These are phyloP conservation scores for Eolophus roseicapilla DNA, from an alignment of 2,113 vertebrate genomes.

Conservation along the genomic window DNA sequence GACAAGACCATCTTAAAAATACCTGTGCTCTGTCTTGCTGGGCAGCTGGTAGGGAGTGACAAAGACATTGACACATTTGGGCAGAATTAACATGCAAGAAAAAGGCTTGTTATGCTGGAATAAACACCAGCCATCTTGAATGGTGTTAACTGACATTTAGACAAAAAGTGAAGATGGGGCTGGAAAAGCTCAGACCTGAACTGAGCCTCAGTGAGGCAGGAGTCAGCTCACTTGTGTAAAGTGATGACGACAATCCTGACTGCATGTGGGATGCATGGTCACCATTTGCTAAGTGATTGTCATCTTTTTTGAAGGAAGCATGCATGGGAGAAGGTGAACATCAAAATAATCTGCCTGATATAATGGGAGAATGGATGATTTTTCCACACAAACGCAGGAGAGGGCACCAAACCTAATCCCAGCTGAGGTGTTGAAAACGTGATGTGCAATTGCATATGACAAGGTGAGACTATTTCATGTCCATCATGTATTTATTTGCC, in stretches of 20 bases:
- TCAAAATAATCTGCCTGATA: not conserved
- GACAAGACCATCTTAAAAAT: not conserved
- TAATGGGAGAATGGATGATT: not conserved
- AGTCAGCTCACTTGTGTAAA: not conserved
- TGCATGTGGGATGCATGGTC: not conserved
- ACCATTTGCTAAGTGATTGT: not conserved
- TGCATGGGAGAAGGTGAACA: not conserved
- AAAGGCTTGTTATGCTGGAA: not conserved
- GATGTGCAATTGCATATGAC: fast-evolving
- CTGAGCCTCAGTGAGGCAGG: not conserved
- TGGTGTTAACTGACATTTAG: not conserved
- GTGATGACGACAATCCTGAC: not conserved
- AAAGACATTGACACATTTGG: fast-evolving
- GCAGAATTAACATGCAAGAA: not conserved
- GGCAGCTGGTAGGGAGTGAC: not conserved
- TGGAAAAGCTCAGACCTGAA: not conserved
- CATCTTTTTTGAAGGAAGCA: not conserved
- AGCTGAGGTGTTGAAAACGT: not conserved
- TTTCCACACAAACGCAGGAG: not conserved
- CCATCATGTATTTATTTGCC: not conserved
- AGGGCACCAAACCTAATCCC: not conserved
- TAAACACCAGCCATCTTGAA: not conserved
- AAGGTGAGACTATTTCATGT: not conserved
- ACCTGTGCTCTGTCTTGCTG: not conserved
- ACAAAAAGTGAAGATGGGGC: not conserved